These are phyloP conservation scores for Etheostoma nigrum DNA, from an alignment of 2,797 vertebrate species.

Conservation along the genomic window DNA sequence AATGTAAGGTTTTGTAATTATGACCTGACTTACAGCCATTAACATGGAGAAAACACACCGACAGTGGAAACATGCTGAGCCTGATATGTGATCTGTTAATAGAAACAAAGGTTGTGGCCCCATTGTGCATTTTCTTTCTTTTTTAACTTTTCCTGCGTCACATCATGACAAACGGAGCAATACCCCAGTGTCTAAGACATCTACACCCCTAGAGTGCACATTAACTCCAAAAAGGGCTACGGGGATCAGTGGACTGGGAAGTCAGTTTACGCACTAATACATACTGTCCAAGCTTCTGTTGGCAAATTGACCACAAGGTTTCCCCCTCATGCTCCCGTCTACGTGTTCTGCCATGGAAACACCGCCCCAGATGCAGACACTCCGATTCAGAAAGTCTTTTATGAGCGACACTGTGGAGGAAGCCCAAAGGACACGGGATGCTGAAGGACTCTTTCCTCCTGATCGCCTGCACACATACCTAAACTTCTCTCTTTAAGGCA, in stretches of 20 bases:
- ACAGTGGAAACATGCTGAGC: slow-evolving; percentile 25
- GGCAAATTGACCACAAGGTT: slow-evolving; percentile 26
- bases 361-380: neutral
- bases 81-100: slow-evolving; percentile 4
- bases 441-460: slow-evolving; percentile 36
- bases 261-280: slow-evolving; percentile 57
- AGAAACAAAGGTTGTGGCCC: slow-evolving; percentile 11
- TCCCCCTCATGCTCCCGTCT: neutral
- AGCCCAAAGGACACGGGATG: slow-evolving; percentile 22
- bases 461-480: slow-evolving; percentile 42
- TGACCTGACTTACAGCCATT: slow-evolving; percentile 25
- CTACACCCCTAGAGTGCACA: slow-evolving; percentile 59
- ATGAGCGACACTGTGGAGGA: slow-evolving; percentile 23
- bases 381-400: slow-evolving; percentile 7
- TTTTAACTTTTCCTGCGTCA: slow-evolving; percentile 33
- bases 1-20: slow-evolving; percentile 37
- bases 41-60: slow-evolving; percentile 30
- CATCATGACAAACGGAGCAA: slow-evolving; percentile 66
- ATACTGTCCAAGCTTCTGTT: slow-evolving; percentile 34
- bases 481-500: slow-evolving; percentile 65
- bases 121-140: slow-evolving; percentile 10
- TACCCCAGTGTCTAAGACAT: slow-evolving; percentile 52
- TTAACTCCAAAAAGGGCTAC: slow-evolving; percentile 78
- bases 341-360: slow-evolving; percentile 24
- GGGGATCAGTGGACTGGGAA: slow-evolving; percentile 67